Base-by-base conservation (phyloP, 2,888 invertebrate species). In the Stenotaenia linearis region DNA sequence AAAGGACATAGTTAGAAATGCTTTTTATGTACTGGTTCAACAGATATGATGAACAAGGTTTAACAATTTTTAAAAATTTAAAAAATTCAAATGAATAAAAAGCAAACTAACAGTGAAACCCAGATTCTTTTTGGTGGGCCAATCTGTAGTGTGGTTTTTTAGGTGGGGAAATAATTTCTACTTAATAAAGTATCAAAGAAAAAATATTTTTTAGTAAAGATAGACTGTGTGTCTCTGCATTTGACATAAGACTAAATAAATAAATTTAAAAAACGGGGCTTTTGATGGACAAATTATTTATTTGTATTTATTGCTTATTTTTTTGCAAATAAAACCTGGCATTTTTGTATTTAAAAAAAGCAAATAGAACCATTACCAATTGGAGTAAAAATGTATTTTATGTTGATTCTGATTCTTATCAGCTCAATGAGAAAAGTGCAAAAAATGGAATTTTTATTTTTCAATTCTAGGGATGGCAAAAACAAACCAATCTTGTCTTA, bases 51-150 rank as follows among this genome's bases (percentile, higher is more conserved):
- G 18, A 75, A 75, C 21, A 32, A 18, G 75, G 23, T 75, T 35
- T 15, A 75, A 35, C 75, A 75, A 28, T 23, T 30, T 35, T 25
- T 25, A 75, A 32, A 75, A 28, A 23, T 30, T 25, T 9, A 32
- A 18, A 23, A 30, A 75, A 32, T 75, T 25, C n/a, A 15, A 15
- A 23, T 6, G 23, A 69, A 69, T 25, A 69, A 69, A 12, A 12
- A 25, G 75, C 75, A n/a, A 75, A 30, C 30, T 75, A 75, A 75
- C n/a, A n/a, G 28, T 75, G 75, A 75, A 32, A 50, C 78, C 56
- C 78, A 56, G 78, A 78, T 78, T 78, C 28, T 50, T 40, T 32
- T 78, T 78, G 78, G 78, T 78, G 78, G 78, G 78, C 78, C 78
- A 78, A 78, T 78, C 78, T 78, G 78, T 78, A 74, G 78, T 61